Conservation (phyloP, 37 sponge, comb jelly and placozoan genomes). For the Haliclona indistincta region DNA sequence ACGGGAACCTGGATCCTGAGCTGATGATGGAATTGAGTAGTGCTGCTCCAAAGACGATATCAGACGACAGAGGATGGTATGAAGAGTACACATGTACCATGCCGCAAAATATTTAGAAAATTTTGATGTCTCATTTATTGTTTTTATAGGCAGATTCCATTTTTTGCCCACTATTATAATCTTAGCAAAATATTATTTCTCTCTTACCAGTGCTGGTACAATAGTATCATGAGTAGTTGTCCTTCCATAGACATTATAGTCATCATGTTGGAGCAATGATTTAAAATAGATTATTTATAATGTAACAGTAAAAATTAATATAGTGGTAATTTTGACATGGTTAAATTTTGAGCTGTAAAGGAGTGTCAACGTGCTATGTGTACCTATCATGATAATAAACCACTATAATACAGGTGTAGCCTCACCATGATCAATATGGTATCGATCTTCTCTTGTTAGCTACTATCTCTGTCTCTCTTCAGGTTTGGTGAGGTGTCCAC, state of each 20-base stretch:
- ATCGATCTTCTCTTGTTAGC: constrained; percentile 14
- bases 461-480: background rate
- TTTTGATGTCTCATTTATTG: background rate
- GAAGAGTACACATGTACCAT: background rate
- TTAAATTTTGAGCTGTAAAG: too few species aligned
- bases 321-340: background rate
- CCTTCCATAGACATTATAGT: too few species aligned
- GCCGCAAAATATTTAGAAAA: too few species aligned
- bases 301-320: background rate
- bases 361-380: too few species aligned
- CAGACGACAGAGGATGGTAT: constrained; percentile 68
- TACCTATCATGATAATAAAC: too few species aligned
- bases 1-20: constrained; percentile 45
- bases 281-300: background rate
- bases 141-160: background rate
- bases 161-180: too few species aligned
- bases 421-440: too few species aligned
- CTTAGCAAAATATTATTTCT: too few species aligned
- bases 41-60: constrained; percentile 17
- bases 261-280: background rate
- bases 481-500: constrained; percentile 54
- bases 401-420: too few species aligned
- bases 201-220: too few species aligned
- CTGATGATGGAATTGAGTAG: constrained; percentile 33
- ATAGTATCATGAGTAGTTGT: too few species aligned